Conservation (phyloP, 2,888 invertebrate genomes). For the Sepioteuthis lessoniana region DNA sequence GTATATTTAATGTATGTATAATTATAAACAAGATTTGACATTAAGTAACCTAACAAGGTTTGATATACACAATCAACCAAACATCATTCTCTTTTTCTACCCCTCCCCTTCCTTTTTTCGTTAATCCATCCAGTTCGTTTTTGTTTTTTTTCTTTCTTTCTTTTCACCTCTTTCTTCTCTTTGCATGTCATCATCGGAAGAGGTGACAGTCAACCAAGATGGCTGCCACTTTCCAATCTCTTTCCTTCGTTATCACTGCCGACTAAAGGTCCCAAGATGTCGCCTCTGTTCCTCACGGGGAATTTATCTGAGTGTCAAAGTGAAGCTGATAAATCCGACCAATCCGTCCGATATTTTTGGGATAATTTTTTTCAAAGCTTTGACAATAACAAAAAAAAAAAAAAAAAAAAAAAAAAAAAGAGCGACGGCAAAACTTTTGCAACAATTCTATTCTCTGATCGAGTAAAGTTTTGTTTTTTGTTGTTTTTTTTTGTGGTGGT, state of each 20-base stretch:
- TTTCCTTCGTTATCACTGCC: neutral
- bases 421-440: neutral
- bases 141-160: neutral
- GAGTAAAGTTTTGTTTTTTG: neutral
- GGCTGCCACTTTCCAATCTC: neutral
- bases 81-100: no score
- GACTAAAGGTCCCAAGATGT: neutral
- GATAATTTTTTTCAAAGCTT: no score
- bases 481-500: neutral
- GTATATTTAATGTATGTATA: no score
- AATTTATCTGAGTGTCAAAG: neutral
- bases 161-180: neutral
- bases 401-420: neutral
- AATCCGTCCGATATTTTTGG: neutral
- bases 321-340: neutral
- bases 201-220: neutral
- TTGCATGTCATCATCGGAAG: neutral
- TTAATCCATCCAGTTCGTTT: neutral
- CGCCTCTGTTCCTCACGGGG: neutral
- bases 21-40: no score
- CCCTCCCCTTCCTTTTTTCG: neutral
- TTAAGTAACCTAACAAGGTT: no score
- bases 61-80: no score
- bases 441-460: neutral
- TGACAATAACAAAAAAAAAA: no score